Evolutionary conservation across 2,888 invertebrate species (phyloP), one percentile per base, ranked within the genome.

Genomic region (Taphrorychus bicolor): DNA sequence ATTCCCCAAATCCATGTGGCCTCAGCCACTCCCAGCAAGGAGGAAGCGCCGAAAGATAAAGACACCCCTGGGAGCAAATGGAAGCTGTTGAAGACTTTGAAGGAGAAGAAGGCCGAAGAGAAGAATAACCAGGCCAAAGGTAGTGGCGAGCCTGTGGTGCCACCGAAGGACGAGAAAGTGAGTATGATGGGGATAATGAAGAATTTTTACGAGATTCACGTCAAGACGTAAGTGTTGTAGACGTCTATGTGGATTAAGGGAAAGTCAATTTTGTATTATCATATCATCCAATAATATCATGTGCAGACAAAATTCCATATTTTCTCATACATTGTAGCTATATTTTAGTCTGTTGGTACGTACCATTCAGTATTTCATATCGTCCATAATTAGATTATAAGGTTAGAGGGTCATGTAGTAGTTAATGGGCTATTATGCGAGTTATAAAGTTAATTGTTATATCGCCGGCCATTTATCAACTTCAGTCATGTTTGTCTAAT

Each of bases 61-160:
- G 67, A 61, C 11, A 67, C 80, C 9, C 87, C 89, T 45, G 91
- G 93, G 5, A 94, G 94, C 78, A 94, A 94, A 81, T 95, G 95
- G 95, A 95, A 95, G 80, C 85, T 95, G 49, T 82, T 95, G 2
- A 95, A 95, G 82, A 94, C 95, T 0, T 82, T 95, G 22, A 95
- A 95, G 79, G 95, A 95, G 76, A 87, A 92, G 69, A 95, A 95
- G 83, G 93, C 94, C 2, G 95, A 95, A 81, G 94, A 95, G 76
- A 92, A 90, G 80, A 87, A 86, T 76, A 89, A 89, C 89, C 66
- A 88, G 90, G 71, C 87, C 88, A 56, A 77, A 78, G 40, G 83
- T 85, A n/a, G n/a, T n/a, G n/a, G n/a, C 5, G 59, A 64, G 18
- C 66, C 70, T n/a, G 45, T 48, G 2, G 85, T 85, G 66, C 87